Evolutionary conservation across 2,797 vertebrate species (phyloP).

Genomic region (Acrossocheilus fasciatus): DNA sequence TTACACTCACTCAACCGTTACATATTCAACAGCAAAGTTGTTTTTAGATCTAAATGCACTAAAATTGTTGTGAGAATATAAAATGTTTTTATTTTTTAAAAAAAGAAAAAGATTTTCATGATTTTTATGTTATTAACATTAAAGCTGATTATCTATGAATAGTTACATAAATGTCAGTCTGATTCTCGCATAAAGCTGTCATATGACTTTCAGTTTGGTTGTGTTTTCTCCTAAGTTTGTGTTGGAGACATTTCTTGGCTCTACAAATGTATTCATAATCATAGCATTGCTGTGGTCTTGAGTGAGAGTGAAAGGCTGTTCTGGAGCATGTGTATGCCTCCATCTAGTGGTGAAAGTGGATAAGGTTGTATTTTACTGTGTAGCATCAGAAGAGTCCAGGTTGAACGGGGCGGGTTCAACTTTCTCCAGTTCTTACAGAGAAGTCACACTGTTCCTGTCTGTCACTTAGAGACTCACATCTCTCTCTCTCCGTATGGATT

Average conservation of each 20-base stretch:
- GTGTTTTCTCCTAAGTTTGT: not conserved
- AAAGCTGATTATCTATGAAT: not conserved
- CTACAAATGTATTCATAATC: not conserved
- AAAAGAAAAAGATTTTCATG: not conserved
- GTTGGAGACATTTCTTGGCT: not conserved
- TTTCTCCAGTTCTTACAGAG: not conserved
- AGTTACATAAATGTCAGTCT: not conserved
- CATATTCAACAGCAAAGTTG: no score
- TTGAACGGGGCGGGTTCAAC: not conserved
- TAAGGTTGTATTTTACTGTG: not conserved
- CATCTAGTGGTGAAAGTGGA: slow-evolving; percentile 8
- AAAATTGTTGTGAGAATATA: not conserved
- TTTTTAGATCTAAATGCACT: not conserved
- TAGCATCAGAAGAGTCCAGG: not conserved
- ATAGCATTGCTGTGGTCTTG: not conserved
- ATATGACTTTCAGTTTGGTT: not conserved
- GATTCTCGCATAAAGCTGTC: no score
- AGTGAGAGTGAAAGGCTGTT: not conserved
- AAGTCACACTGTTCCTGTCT: slow-evolving; percentile 25
- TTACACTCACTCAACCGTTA: not conserved
- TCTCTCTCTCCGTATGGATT: slow-evolving; percentile 51
- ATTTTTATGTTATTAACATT: not conserved
- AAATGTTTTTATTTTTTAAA: no score
- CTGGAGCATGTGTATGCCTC: not conserved
- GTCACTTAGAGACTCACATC: slow-evolving; percentile 38